Percentiles rank a stretch among this genome's conserved stretches.
These are phyloP conservation scores for Chymomyza caudatula DNA, from an alignment of 2,888 invertebrate genomes.

Conservation along the genomic window DNA sequence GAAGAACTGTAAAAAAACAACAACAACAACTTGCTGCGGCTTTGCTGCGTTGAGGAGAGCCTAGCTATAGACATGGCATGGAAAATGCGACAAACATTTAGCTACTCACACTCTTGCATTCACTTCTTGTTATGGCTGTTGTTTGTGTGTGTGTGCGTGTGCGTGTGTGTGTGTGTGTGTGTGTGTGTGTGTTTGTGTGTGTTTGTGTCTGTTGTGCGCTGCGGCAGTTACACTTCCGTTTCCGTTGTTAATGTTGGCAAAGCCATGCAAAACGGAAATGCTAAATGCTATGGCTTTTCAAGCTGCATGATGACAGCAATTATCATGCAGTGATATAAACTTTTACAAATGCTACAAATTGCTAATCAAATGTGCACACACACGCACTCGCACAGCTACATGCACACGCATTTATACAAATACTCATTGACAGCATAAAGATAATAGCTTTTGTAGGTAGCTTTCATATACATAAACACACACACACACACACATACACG, in stretches of 20 bases:
- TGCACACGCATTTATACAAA: background rate
- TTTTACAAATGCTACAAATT: constrained; percentile 42
- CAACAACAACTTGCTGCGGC: background rate
- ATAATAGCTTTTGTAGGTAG: constrained; percentile 9
- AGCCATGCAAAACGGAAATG: constrained; percentile 46
- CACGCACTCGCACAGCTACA: background rate
- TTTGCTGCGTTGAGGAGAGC: background rate
- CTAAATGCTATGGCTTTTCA: constrained; percentile 67
- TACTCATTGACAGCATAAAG: constrained; percentile 4
- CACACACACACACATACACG: too few relatives aligned
- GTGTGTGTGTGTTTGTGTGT: background rate
- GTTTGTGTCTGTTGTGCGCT: constrained; percentile 10
- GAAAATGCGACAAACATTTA: constrained; percentile 41
- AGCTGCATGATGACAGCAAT: constrained; percentile 63
- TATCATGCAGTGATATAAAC: constrained; percentile 63
- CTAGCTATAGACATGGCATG: constrained; percentile 26
- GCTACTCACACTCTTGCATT: constrained; percentile 1
- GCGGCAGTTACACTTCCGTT: constrained; percentile 71
- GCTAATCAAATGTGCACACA: constrained; percentile 50
- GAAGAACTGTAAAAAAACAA: constrained; percentile 9
- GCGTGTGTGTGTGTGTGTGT: constrained; percentile 7
- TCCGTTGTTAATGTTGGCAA: constrained; percentile 46
- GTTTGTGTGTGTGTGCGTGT: constrained; percentile 9
- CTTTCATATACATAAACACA: background rate
- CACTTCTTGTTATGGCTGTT: background rate